These are phyloP conservation scores for Stegodyphus dumicola DNA, from an alignment of 1,140 invertebrate genomes.

Conservation along the genomic window DNA sequence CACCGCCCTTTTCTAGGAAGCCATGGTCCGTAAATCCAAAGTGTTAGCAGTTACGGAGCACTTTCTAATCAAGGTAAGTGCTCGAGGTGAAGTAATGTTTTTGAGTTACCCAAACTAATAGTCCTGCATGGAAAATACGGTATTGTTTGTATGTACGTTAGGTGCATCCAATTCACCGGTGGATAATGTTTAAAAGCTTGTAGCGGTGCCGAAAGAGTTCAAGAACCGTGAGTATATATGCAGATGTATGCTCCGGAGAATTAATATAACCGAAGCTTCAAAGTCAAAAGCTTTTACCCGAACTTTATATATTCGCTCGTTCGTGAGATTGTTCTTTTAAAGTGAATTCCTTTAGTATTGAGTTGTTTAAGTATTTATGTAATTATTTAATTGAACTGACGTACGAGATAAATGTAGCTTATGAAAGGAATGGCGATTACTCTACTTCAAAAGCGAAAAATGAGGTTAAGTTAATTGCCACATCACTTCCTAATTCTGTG, in stretches of 20 bases:
- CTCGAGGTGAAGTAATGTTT: slow-evolving; percentile 12
- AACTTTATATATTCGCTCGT: neutral
- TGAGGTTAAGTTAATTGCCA: no score
- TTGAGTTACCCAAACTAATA: slow-evolving; percentile 41
- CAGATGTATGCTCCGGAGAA: neutral
- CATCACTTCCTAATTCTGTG: no score
- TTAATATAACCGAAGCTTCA: neutral
- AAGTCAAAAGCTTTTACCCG: no score
- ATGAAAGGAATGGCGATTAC: no score
- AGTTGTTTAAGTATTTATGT: neutral
- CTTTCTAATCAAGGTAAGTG: slow-evolving; percentile 48
- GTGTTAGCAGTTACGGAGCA: slow-evolving; percentile 27
- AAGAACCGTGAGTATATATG: no score
- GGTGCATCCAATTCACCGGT: neutral
- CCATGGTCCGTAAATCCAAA: slow-evolving; percentile 43
- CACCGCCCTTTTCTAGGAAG: neutral
- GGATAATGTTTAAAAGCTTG: neutral
- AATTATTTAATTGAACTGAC: neutral
- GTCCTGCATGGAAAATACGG: neutral
- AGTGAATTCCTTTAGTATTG: neutral
- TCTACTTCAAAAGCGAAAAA: no score
- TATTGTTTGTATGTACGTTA: slow-evolving; percentile 9
- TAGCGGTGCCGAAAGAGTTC: neutral
- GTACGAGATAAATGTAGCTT: neutral
- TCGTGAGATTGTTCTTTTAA: neutral